phyloP scores from a whole-genome alignment of 2,888 invertebrate species.

The Parnassius smintheus region DNA sequence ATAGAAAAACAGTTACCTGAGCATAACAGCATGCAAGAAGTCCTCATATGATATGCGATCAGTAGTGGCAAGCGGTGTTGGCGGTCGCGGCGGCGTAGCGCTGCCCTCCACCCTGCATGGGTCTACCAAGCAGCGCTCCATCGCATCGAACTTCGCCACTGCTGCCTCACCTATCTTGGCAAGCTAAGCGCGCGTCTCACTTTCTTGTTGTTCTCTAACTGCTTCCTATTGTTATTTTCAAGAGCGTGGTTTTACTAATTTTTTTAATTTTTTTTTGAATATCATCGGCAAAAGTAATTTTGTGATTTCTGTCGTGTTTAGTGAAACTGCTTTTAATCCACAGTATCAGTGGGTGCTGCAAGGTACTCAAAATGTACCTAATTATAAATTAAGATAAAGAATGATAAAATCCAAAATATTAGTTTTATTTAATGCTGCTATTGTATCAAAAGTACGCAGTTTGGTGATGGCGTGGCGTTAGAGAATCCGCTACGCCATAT shows the following conservation, averaged over 20 bases:
- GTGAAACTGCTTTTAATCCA: no score
- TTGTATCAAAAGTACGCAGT: no score
- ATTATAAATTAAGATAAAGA: no score
- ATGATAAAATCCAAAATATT: no score
- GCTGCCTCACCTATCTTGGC: conserved; percentile 66
- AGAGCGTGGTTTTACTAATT: neutral
- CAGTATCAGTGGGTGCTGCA: no score
- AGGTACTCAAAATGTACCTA: no score
- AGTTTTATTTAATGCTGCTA: no score
- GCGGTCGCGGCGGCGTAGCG: conserved; percentile 53
- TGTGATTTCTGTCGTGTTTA: no score
- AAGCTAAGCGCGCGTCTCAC: conserved; percentile 56
- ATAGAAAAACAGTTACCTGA: conserved; percentile 42
- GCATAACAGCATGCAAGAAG: conserved; percentile 47
- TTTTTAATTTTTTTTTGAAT: no score
- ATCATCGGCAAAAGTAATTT: no score
- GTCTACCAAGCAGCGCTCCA: conserved; percentile 65
- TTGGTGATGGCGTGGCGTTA: no score
- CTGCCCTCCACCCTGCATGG: conserved; percentile 70
- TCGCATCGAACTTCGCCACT: conserved; percentile 61
- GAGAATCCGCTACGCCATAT: no score
- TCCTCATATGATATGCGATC: conserved; percentile 68
- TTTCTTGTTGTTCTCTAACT: conserved; percentile 56
- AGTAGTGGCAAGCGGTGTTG: conserved; percentile 64
- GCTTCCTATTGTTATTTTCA: conserved; percentile 46